A percentile compares a stretch with the other conserved stretches of the same genome.
These are phyloP conservation scores for Diorhabda elongata DNA, from an alignment of 1,140 invertebrate genomes.

Conservation along the genomic window DNA sequence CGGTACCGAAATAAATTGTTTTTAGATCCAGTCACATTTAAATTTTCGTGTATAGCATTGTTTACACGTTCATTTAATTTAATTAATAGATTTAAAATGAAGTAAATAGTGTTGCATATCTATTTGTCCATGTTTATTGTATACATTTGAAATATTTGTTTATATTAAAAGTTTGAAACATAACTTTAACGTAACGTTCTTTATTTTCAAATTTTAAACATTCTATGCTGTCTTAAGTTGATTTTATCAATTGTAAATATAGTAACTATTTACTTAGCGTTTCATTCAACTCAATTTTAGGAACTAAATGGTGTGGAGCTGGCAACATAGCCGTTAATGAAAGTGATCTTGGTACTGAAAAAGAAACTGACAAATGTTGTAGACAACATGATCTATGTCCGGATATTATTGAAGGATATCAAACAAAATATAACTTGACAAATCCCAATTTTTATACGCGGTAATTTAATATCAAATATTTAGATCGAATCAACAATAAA, in stretches of 20 bases:
- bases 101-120: no score
- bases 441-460: constrained; percentile 50
- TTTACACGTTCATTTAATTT: no score
- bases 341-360: constrained; percentile 63
- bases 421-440: constrained; percentile 57
- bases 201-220: no score
- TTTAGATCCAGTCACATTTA: no score
- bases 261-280: not conserved
- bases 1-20: no score
- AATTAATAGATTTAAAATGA: no score
- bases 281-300: constrained; percentile 23
- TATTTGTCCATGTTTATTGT: no score
- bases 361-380: constrained; percentile 72
- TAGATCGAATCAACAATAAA: not conserved
- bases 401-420: constrained; percentile 57
- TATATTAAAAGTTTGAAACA: no score
- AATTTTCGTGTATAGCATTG: not conserved
- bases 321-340: constrained; percentile 66
- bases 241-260: not conserved
- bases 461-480: constrained; percentile 17
- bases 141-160: no score
- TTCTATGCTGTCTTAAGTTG: no score
- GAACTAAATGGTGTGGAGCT: constrained; percentile 68
- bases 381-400: constrained; percentile 70
- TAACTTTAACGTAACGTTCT: no score